Percentiles rank a stretch among this genome's conserved stretches.
These are phyloP conservation scores for Ecdyonurus torrentis DNA, from an alignment of 2,888 invertebrate genomes.

Conservation along the genomic window DNA sequence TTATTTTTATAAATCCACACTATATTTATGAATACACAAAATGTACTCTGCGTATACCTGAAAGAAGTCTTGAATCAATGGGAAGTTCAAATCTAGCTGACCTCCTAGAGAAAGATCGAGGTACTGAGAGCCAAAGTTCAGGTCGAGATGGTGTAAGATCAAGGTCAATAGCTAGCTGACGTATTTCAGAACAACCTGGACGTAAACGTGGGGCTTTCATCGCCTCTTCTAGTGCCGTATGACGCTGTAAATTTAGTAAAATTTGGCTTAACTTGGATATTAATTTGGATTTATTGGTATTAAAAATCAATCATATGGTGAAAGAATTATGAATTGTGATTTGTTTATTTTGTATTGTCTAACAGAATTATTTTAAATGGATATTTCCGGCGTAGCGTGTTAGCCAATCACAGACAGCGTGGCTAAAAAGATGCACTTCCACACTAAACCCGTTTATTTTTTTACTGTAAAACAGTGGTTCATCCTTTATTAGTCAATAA, in stretches of 20 bases:
- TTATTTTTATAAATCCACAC: too few relatives aligned
- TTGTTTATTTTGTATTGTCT: too few relatives aligned
- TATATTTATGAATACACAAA: neutral
- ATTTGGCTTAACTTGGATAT: neutral
- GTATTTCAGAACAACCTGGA: neutral
- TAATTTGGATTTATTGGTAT: neutral
- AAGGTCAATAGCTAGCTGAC: neutral
- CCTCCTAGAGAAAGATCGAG: constrained; percentile 55
- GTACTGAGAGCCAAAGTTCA: constrained; percentile 45
- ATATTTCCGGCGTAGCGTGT: too few relatives aligned
- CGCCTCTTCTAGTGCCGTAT: constrained; percentile 45
- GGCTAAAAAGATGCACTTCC: too few relatives aligned
- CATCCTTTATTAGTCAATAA: too few relatives aligned
- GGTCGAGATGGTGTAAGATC: constrained; percentile 14
- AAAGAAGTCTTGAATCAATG: constrained; percentile 35
- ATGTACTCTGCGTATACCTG: too few relatives aligned
- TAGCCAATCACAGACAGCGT: too few relatives aligned
- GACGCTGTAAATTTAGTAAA: constrained; percentile 2
- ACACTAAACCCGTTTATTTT: too few relatives aligned
- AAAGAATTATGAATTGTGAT: too few relatives aligned
- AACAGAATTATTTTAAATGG: too few relatives aligned
- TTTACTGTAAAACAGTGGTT: too few relatives aligned
- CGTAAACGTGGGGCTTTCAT: constrained; percentile 18
- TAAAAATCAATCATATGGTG: too few relatives aligned
- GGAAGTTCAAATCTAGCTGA: constrained; percentile 61